phyloP scores from a whole-genome alignment of 2,797 vertebrate species.

The Podarcis siculus region DNA sequence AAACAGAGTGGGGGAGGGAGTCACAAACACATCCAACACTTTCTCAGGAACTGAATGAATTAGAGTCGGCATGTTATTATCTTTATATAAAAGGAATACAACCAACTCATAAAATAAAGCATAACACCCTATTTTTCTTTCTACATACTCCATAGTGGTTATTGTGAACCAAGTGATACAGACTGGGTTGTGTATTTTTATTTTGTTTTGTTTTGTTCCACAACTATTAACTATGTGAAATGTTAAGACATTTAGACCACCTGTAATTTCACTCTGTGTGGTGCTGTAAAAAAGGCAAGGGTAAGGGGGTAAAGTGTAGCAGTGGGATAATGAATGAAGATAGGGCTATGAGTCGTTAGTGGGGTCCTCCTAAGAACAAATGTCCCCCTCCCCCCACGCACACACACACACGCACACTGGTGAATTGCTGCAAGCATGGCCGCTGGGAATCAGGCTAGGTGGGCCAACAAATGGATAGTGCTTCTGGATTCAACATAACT shows the following conservation, averaged over 20 bases:
- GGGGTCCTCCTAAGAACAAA: slow-evolving; percentile 77
- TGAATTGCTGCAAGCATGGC: slow-evolving; percentile 75
- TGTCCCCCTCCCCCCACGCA: slow-evolving; percentile 56
- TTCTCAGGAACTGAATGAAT: slow-evolving; percentile 79
- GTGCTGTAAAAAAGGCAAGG: slow-evolving; percentile 71
- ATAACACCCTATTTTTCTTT: slow-evolving; percentile 74
- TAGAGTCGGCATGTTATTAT: slow-evolving; percentile 70
- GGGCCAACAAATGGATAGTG: slow-evolving; percentile 85
- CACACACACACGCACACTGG: slow-evolving; percentile 50
- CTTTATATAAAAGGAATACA: slow-evolving; percentile 79
- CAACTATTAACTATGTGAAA: slow-evolving; percentile 78
- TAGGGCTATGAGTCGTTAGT: slow-evolving; percentile 68
- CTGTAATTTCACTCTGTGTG: slow-evolving; percentile 74
- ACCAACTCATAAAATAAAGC: slow-evolving; percentile 71
- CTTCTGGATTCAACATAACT: slow-evolving; percentile 84
- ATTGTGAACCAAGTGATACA: slow-evolving; percentile 77
- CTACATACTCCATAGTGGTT: slow-evolving; percentile 74
- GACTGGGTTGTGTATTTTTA: slow-evolving; percentile 75
- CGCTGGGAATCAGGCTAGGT: slow-evolving; percentile 72
- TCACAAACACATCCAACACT: slow-evolving; percentile 76
- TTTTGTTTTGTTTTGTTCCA: slow-evolving; percentile 79
- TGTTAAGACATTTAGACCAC: slow-evolving; percentile 79
- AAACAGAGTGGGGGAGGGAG: slow-evolving; percentile 2
- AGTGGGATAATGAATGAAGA: slow-evolving; percentile 74
- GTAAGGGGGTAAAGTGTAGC: slow-evolving; percentile 65